Percentiles rank a stretch among this genome's conserved stretches.
These are phyloP conservation scores for Rissa tridactyla DNA, from an alignment of 2,113 vertebrate species.

Conservation along the genomic window DNA sequence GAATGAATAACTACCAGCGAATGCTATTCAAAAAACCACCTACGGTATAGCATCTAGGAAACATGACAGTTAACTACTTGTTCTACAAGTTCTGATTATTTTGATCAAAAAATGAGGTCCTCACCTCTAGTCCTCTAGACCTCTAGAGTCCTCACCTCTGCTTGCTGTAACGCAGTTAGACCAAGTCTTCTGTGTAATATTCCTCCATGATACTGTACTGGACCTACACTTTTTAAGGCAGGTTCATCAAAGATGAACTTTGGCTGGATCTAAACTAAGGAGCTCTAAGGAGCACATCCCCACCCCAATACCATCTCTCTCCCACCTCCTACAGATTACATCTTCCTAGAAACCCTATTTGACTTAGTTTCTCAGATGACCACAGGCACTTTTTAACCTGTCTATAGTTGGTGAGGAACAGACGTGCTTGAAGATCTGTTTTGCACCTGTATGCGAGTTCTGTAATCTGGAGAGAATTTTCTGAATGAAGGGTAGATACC, in stretches of 20 bases:
- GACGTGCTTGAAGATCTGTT: not conserved
- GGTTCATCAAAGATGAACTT: not conserved
- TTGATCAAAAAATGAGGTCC: not conserved
- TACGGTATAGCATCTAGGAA: not conserved
- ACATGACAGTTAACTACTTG: rapidly evolving
- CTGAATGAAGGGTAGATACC: not conserved
- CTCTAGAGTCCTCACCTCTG: not conserved
- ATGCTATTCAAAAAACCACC: not conserved
- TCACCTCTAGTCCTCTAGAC: not conserved
- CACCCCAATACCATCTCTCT: not conserved
- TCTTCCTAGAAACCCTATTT: not conserved
- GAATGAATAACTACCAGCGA: not conserved
- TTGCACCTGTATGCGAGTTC: not conserved
- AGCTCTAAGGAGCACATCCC: not conserved
- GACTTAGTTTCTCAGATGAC: not conserved
- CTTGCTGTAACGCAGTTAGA: not conserved
- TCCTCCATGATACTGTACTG: not conserved
- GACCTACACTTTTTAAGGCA: too few relatives aligned
- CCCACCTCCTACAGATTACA: not conserved
- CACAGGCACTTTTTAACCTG: not conserved
- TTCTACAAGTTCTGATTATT: not conserved
- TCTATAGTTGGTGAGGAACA: not conserved
- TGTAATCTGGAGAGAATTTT: not conserved
- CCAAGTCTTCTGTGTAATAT: not conserved
- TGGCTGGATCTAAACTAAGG: not conserved